Evolutionary conservation across 2,797 vertebrate genomes (phyloP), one percentile per base, ranked within the genome.

Genomic region (Acrocephalus scirpaceus): DNA sequence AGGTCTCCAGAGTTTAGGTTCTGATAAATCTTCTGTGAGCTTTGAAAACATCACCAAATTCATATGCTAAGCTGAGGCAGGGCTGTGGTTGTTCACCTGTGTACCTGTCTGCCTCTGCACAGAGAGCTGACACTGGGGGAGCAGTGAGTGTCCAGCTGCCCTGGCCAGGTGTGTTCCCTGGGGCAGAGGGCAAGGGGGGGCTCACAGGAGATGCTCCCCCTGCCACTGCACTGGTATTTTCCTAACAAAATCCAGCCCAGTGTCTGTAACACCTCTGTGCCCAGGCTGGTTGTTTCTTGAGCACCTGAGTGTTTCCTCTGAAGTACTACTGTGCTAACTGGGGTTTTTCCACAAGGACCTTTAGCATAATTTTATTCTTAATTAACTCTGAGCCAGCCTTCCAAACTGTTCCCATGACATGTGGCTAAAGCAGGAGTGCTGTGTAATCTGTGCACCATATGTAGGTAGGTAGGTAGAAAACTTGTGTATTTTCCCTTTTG

Each of bases 11-110:
- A 45, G 20, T 60, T 71, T 15, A 60, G 14, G 15, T 30, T 65
- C n/a, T 67, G 11, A 40, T n/a, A 86, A 71, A 75, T 38, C 22
- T 22, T 77, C 19, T 56, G 58, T 4, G 4, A 60, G 18, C 76
- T 77, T 54, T 77, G 70, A 60, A 77, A 64, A 32, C 17, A 8
- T 64, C 50, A 36, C 48, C 29, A 5, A 6, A 2, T 40, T 53
- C 8, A 4, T 23, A 1, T 1, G 0, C 4, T 16, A 2, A 22
- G 45, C 32, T 32, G 53, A 56, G 51, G 30, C 14, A n/a, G 75
- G 50, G 47, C 50, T 86, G 54, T 36, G 54, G 2, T 7, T 44
- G 34, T 65, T 71, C 15, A 2, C 0, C 0, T 13, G 22, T 4
- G 27, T 25, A 2, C 6, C 40, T 62, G 64, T 32, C 20, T 85